Evolutionary conservation across 2,797 vertebrate species (phyloP), one percentile per base, ranked within the genome.

Genomic region (Acrossocheilus fasciatus): DNA sequence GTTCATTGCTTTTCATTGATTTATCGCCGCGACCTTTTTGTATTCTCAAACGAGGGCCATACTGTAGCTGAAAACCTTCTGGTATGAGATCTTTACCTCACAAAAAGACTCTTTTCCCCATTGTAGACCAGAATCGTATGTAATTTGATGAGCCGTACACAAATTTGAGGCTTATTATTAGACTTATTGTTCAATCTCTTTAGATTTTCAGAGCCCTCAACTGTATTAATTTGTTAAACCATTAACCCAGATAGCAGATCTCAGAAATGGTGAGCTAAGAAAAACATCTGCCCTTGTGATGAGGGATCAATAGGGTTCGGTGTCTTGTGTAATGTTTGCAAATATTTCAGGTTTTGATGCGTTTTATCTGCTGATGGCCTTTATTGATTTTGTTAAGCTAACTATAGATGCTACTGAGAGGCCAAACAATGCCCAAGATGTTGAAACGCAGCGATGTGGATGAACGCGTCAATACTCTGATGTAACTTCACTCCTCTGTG

Each of bases 301-400:
- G 73, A 47, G 64, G 39, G 69, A 86, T 92, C 90, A 85, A 86
- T 90, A 81, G 30, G 76, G 47, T 54, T 69, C 8, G 1, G 66
- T 66, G 79, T 85, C 50, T 84, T 50, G 86, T 66, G 85, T 83
- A 86, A 82, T 87, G 87, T 90, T 87, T 88, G 81, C 81, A 81
- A 30, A 72, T 88, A 75, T 87, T 87, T 43, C 78, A 77, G 74
- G 69, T 86, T 82, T 68, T 88, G 85, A 84, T 90, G 76, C 12
- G 52, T 79, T 88, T 73, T 82, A 83, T 86, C 87, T 87, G 77
- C 73, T 88, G 82, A 86, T 86, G 84, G 64, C 59, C 59, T 66
- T 50, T 57, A 90, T 90, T 87, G 90, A 88, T 88, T 83, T 36
- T 10, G 34, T 52, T 54, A 79, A 83, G 45, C 50, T 83, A 72